phyloP scores from a whole-genome alignment of 53 echinoderm and acorn worm genomes.

The Zoroaster sp. region DNA sequence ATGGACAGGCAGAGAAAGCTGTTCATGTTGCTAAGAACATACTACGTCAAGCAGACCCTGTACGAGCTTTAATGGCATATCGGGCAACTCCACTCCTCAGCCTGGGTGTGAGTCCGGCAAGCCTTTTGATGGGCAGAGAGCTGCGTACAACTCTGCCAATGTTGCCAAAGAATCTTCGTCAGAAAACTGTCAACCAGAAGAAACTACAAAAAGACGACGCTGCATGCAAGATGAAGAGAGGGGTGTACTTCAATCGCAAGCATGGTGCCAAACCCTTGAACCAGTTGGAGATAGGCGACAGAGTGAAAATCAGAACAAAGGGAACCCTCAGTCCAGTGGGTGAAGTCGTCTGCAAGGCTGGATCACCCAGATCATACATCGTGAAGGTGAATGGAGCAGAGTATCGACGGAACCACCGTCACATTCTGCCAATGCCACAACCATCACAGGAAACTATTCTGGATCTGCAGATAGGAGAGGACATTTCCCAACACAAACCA shows the following conservation, averaged over 20 bases:
- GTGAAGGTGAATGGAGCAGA: background rate
- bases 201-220: background rate
- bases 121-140: conserved; percentile 7
- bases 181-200: background rate
- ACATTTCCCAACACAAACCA: background rate
- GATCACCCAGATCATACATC: background rate
- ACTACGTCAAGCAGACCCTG: conserved; percentile 6
- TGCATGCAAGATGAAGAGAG: background rate
- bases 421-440: background rate
- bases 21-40: conserved; percentile 23
- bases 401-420: background rate
- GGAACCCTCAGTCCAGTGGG: background rate
- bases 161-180: background rate
- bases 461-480: no score
- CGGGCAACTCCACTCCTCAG: background rate
- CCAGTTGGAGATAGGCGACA: conserved; percentile 1
- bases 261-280: conserved; percentile 6
- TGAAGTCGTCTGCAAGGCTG: background rate
- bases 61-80: conserved; percentile 23
- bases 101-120: background rate
- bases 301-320: background rate
- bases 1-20: conserved; percentile 42
- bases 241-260: background rate
- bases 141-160: background rate
- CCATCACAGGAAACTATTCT: background rate